Base-by-base conservation (phyloP, 2,113 vertebrate species). In the Nipponia nippon region DNA sequence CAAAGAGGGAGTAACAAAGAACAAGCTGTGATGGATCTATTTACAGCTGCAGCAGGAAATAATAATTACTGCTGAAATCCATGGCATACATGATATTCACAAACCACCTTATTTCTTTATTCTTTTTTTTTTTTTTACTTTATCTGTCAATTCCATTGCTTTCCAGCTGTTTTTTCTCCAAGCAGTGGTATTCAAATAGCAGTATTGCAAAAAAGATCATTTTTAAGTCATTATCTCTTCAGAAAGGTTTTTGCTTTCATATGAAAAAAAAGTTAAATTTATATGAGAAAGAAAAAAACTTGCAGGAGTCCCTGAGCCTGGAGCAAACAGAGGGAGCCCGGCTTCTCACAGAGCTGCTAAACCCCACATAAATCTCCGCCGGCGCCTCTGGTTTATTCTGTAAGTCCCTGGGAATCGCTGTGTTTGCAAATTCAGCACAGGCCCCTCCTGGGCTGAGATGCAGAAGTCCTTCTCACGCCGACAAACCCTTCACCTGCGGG, bases 31-130 rank as follows among this genome's bases (percentile, higher is more conserved):
- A 95, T 80, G 89, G 95, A 97, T 95, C 82, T 97, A 53, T 97
- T 96, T 96, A 96, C 78, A 82, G 91, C 95, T 90, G 89, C 26
- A 69, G 94, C 73, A 85, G 87, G 79, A 96, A 95, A 96, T 88
- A 92, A 94, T 96, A 95, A 96, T 90, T 91, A 91, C 77, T 87
- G 52, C 65, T 95, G 95, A 91, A 92, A 94, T 95, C 87, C 95
- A 65, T 87, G 96, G 91, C 89, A 87, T 78, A 73, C 73, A 82
- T 66, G 42, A 56, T 62, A 94, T 93, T 89, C 94, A 80, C 94
- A 94, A 85, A 83, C 86, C 1, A 10, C 96, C 94, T 97, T 66
- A 50, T 67, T 90, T 95, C 93, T 89, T 91, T 72, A 66, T n/a
- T 53, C 46, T 84, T 72, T 50, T 7, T 52, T 66, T 47, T 66